Conservation (phyloP, 2,797 vertebrate species). For the Arnoldichthys spilopterus region DNA sequence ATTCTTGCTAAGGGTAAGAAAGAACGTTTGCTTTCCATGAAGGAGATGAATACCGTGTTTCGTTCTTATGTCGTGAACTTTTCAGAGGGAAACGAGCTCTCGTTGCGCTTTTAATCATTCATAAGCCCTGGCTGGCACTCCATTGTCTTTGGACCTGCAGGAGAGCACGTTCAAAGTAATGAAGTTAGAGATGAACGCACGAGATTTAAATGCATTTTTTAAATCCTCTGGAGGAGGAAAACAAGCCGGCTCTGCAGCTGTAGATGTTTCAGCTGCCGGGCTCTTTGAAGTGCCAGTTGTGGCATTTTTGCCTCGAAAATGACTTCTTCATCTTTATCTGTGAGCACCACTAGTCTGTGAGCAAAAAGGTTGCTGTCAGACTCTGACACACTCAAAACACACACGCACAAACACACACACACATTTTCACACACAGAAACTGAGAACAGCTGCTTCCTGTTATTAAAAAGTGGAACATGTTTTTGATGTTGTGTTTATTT, state of each 20-base stretch:
- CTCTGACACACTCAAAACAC: conserved; percentile 59
- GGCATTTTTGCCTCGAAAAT: conserved; percentile 50
- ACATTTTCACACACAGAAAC: conserved; percentile 44
- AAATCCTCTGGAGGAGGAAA: conserved; percentile 56
- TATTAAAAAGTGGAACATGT: not conserved
- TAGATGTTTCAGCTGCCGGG: conserved; percentile 54
- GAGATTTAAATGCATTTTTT: conserved; percentile 46
- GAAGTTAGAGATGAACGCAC: conserved; percentile 46
- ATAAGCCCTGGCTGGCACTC: conserved; percentile 37
- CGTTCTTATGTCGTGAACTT: conserved; percentile 23
- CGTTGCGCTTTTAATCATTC: conserved; percentile 49
- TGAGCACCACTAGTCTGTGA: conserved; percentile 55
- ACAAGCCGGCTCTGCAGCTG: conserved; percentile 36
- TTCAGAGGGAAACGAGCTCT: conserved; percentile 15
- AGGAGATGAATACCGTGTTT: conserved; percentile 9
- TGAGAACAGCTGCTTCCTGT: not conserved
- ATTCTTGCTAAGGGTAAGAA: too few species aligned
- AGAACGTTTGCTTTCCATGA: not conserved
- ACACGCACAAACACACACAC: conserved; percentile 62
- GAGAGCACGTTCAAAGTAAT: conserved; percentile 64
- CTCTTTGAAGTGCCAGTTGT: conserved; percentile 49
- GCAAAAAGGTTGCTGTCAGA: conserved; percentile 56
- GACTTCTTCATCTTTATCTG: conserved; percentile 68
- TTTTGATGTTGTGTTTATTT: not conserved
- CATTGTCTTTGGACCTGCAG: conserved; percentile 58